These are phyloP conservation scores for Stictocephala bisonia DNA, from an alignment of 2,888 invertebrate species.

Conservation along the genomic window DNA sequence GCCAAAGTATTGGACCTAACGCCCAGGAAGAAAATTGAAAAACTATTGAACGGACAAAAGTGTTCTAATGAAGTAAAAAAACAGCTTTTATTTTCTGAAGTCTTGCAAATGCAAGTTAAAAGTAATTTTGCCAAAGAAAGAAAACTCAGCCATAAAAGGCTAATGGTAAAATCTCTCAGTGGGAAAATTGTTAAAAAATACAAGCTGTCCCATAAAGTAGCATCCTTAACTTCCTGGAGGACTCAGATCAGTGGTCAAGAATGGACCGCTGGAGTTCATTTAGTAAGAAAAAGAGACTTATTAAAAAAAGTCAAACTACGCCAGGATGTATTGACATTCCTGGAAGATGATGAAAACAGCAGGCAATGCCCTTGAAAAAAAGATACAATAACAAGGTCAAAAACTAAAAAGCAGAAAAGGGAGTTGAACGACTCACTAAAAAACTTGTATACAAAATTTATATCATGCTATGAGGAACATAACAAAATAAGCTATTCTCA, in stretches of 20 bases:
- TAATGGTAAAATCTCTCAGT: not conserved
- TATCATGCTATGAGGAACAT: too few relatives aligned
- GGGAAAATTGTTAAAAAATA: too few relatives aligned
- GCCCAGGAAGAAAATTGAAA: not conserved
- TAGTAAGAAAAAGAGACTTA: not conserved
- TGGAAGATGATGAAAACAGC: too few relatives aligned
- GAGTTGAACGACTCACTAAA: too few relatives aligned
- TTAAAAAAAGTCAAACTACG: not conserved
- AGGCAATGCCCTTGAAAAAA: too few relatives aligned
- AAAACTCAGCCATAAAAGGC: not conserved
- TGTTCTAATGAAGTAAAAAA: slow-evolving; percentile 13
- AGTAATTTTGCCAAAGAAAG: not conserved
- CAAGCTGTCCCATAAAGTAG: not conserved
- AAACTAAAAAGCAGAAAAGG: too few relatives aligned
- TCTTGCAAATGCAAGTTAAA: slow-evolving; percentile 5
- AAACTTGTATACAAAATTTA: too few relatives aligned
- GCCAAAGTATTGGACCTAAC: slow-evolving; percentile 7
- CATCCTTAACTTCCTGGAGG: not conserved
- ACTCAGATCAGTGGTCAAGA: slow-evolving; percentile 5
- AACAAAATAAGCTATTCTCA: too few relatives aligned
- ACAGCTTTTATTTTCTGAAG: slow-evolving; percentile 13
- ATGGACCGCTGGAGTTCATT: slow-evolving; percentile 2
- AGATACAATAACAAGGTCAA: too few relatives aligned
- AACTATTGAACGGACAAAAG: slow-evolving; percentile 5
- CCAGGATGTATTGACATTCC: too few relatives aligned